A percentile compares a stretch with the other conserved stretches of the same genome.
Evolutionary conservation across 2,888 invertebrate species (phyloP).

Genomic region (Ceriagrion tenellum): DNA sequence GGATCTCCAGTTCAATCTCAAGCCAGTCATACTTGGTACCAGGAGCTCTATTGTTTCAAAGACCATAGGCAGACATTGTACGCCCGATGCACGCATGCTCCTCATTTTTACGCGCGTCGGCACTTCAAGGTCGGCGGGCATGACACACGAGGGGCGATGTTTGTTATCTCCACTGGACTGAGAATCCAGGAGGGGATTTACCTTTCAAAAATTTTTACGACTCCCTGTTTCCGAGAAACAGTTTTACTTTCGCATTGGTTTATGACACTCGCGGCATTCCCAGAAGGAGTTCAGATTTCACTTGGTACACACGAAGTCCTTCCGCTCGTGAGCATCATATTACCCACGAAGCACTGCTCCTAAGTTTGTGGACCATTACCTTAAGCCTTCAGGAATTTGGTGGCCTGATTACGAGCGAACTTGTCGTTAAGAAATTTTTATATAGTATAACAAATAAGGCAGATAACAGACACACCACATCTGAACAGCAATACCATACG

Average conservation of each 20-base stretch:
- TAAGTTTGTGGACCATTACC: neutral
- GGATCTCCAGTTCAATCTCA: neutral
- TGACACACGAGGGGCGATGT: neutral
- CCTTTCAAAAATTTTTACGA: neutral
- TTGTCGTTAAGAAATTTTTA: neutral
- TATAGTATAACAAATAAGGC: neutral
- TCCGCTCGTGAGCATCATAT: neutral
- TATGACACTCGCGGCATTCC: neutral
- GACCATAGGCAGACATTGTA: neutral
- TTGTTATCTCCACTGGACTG: neutral
- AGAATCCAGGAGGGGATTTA: neutral
- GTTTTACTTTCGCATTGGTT: neutral
- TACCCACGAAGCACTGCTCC: neutral
- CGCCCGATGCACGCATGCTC: neutral
- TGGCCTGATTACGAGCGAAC: neutral
- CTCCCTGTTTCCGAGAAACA: neutral
- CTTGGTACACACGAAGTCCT: neutral
- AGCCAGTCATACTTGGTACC: neutral
- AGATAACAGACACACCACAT: neutral
- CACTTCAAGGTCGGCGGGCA: neutral
- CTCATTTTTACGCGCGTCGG: neutral
- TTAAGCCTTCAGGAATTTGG: neutral
- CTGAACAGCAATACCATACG: too few species aligned
- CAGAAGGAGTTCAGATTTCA: neutral
- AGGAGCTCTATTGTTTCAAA: neutral